These are phyloP conservation scores for Neodon shergylaensis DNA, from an alignment of 2,113 vertebrate genomes.

Conservation along the genomic window DNA sequence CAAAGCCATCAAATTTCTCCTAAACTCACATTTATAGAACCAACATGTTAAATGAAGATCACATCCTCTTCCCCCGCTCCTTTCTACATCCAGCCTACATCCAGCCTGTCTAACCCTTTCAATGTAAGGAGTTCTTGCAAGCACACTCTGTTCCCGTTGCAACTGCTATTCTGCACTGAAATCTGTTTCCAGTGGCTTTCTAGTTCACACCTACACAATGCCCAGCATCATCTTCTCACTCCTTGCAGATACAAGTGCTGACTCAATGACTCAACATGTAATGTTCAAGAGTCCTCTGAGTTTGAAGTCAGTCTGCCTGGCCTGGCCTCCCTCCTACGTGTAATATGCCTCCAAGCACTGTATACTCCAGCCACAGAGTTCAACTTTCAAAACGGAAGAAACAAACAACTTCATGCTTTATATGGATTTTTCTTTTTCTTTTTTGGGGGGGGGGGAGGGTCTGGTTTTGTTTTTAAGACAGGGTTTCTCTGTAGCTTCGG, in stretches of 20 bases:
- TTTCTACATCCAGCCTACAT: not conserved
- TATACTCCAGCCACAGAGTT: not conserved
- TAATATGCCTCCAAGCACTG: not conserved
- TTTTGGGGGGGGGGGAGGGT: too few relatives aligned
- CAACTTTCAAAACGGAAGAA: constrained; percentile 3
- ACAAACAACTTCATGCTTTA: not conserved
- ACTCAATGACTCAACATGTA: not conserved
- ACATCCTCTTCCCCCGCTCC: not conserved
- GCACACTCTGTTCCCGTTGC: not conserved
- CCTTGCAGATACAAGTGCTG: not conserved
- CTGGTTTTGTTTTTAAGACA: too few relatives aligned
- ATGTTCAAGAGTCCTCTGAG: not conserved
- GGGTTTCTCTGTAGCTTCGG: too few relatives aligned
- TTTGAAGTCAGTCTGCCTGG: not conserved
- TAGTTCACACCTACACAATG: not conserved
- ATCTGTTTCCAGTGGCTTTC: not conserved
- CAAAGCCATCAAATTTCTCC: constrained; percentile 14
- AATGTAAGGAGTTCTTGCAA: not conserved
- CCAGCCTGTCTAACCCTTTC: not conserved
- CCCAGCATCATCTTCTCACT: not conserved
- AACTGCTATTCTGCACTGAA: not conserved
- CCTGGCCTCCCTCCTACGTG: not conserved
- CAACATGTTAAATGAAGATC: not conserved
- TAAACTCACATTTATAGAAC: not conserved
- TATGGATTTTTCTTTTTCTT: not conserved